phyloP scores from a whole-genome alignment of 1,140 invertebrate species.

The Lasaia peninsularis region DNA sequence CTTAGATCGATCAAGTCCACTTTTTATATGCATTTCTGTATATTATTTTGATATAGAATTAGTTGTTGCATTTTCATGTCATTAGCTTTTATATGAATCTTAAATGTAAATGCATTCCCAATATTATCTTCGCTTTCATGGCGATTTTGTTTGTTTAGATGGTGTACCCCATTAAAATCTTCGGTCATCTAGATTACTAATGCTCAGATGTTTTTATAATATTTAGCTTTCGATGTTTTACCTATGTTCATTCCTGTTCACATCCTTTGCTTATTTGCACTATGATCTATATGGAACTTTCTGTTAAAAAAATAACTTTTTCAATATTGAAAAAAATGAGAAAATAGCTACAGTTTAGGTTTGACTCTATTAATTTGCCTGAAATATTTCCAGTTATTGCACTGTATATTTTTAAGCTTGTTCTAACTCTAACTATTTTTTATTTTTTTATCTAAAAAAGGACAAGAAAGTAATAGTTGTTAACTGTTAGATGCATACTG shows the following conservation, averaged over 20 bases:
- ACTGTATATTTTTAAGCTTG: conserved; percentile 1
- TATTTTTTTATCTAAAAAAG: neutral
- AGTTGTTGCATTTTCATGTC: conserved; percentile 38
- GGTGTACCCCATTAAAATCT: neutral
- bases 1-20: conserved; percentile 59
- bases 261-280: conserved; percentile 16
- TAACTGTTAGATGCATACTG: conserved; percentile 1
- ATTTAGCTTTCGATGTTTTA: conserved; percentile 18
- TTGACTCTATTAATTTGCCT: neutral
- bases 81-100: conserved; percentile 16
- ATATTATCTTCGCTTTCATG: neutral
- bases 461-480: neutral
- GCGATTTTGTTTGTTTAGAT: neutral
- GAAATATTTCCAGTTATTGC: neutral
- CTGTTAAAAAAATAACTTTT: neutral
- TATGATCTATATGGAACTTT: conserved; percentile 1
- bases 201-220: conserved; percentile 1
- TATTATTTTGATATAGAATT: conserved; percentile 37
- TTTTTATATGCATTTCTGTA: conserved; percentile 55
- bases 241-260: neutral
- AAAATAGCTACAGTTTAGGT: neutral
- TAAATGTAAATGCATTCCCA: conserved; percentile 1
- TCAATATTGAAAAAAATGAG: neutral
- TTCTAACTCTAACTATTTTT: neutral
- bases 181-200: neutral